Base-by-base conservation (phyloP, 2,888 invertebrate species). In the Andrena marginata region DNA sequence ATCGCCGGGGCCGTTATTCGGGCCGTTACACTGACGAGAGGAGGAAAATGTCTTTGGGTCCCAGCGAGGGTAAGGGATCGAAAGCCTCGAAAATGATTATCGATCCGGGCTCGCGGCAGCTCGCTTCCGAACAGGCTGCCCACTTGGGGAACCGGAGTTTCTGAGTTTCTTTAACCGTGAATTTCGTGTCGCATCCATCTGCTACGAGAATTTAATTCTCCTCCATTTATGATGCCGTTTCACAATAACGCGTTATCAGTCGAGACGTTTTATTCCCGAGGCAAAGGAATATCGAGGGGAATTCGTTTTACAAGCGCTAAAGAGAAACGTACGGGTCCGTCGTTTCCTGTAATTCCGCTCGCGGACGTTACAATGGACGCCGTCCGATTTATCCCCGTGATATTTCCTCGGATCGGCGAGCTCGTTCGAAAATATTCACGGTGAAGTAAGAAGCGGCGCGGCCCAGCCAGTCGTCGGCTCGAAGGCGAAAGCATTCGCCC, bases 1-100 rank as follows among this genome's bases (percentile, higher is more conserved):
- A 87, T 88, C 90, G 84, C 75, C 71, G 20, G 49, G 13, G 35
- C 5, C 35, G 64, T 81, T 82, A 82, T 78, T 83, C 88, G 82
- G 75, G 75, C 83, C 84, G 89, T 86, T 89, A 86, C 83, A 75
- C 87, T 69, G 69, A 56, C 65, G 31, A 54, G 68, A 69, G 31
- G 70, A 73, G 81, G 77, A 86, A 81, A 80, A 85, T 82, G 85
- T 73, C 77, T 77, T 60, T 42, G 42, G 42, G 1, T 16, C 42
- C 4, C 80, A 23, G 3, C 59, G 16, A 54, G 20, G 35, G 63
- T 23, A 49, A 23, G 42, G 31, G 69, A 81, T 74, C 65, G 78
- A 64, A 78, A 51, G 49, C 51, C 59, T 16, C 59, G 73, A 67
- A 70, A 82, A 82, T 82, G 48, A 74, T 75, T 67, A 49, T 75